Conservation (phyloP, 2,888 invertebrate species). For the Zele albiditarsus region DNA sequence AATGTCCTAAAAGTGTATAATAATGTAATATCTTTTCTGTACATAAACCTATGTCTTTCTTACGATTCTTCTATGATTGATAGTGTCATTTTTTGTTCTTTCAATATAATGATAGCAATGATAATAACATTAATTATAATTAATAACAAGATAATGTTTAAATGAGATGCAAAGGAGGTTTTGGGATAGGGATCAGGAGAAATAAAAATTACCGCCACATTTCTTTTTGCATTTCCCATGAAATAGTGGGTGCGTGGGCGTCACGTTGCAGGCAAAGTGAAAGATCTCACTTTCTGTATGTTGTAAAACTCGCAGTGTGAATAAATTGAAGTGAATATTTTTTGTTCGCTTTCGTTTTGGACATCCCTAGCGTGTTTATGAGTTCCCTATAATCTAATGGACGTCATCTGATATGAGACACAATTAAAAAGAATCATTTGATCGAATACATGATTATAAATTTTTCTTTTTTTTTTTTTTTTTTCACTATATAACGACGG, state of each 20-base stretch:
- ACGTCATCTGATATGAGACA: slow-evolving; percentile 40
- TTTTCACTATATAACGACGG: slow-evolving; percentile 41
- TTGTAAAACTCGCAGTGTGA: slow-evolving; percentile 29
- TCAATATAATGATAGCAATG: slow-evolving; percentile 67
- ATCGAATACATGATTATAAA: slow-evolving; percentile 5
- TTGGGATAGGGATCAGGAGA: not conserved
- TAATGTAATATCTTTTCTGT: slow-evolving; percentile 69
- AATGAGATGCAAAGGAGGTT: slow-evolving; percentile 13
- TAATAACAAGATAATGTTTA: slow-evolving; percentile 64
- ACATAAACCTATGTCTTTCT: slow-evolving; percentile 70
- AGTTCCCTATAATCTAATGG: slow-evolving; percentile 40
- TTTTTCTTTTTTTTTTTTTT: slow-evolving; percentile 18
- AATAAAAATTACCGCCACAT: slow-evolving; percentile 22
- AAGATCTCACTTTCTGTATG: slow-evolving; percentile 25
- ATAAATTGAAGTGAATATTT: slow-evolving; percentile 5
- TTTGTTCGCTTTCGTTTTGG: slow-evolving; percentile 26
- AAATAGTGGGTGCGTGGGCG: slow-evolving; percentile 52
- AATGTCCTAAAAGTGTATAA: slow-evolving; percentile 60
- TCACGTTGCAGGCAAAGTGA: slow-evolving; percentile 51
- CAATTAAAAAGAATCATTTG: slow-evolving; percentile 29
- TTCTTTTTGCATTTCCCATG: slow-evolving; percentile 35
- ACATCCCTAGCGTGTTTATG: slow-evolving; percentile 33
- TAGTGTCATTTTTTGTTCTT: slow-evolving; percentile 56
- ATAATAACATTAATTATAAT: slow-evolving; percentile 68
- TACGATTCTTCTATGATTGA: slow-evolving; percentile 64